These are phyloP conservation scores for Setophaga petechia DNA, from an alignment of 2,113 vertebrate genomes.

Conservation along the genomic window DNA sequence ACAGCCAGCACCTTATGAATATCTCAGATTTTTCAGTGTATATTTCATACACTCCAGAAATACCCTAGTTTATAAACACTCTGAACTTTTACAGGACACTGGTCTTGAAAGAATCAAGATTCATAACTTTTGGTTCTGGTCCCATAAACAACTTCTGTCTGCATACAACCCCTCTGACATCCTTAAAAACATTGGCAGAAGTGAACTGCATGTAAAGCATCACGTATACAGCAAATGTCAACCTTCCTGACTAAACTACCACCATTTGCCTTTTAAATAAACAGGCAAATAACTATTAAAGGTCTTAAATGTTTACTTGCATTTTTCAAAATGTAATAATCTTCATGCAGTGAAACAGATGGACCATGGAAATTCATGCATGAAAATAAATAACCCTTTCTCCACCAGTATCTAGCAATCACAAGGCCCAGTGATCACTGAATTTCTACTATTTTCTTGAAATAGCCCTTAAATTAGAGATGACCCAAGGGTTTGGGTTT, in stretches of 20 bases:
- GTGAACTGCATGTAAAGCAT: neutral
- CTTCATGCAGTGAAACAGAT: neutral
- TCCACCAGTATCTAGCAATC: neutral
- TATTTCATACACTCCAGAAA: neutral
- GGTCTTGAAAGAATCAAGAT: neutral
- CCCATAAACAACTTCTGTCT: neutral
- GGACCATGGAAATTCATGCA: neutral
- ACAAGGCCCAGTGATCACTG: neutral
- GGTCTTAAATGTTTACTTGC: neutral
- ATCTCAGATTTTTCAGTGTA: neutral
- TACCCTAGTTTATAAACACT: neutral
- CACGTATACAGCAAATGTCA: neutral
- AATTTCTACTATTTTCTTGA: neutral
- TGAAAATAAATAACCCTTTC: neutral
- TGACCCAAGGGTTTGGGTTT: neutral
- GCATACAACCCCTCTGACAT: neutral
- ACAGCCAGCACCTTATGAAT: conserved; percentile 24
- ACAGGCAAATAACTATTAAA: neutral
- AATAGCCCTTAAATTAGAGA: neutral
- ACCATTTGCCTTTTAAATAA: neutral
- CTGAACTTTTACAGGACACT: neutral
- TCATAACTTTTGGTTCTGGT: neutral
- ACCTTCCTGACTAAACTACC: neutral
- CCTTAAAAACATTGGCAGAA: neutral
- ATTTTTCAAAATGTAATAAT: neutral